Base-by-base conservation (phyloP, 2,888 invertebrate species). In the Drepanosiphum platanoidis region DNA sequence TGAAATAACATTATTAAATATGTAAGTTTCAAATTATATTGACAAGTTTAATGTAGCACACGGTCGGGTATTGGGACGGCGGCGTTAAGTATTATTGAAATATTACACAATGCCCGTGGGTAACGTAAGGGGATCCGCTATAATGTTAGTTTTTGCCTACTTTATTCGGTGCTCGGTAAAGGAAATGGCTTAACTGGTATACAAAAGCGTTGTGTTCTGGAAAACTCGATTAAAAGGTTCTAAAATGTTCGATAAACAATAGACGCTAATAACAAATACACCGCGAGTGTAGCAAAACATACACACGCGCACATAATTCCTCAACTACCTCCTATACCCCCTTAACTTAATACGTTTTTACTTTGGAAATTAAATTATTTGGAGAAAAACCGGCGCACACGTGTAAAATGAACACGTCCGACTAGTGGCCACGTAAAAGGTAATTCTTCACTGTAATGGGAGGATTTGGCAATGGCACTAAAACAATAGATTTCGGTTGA, bases 191-290 rank as follows among this genome's bases (percentile, higher is more conserved):
- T 68, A 34, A 7, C 34, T 3, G 3, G n/a, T n/a, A 34, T 18
- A 68, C 15, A 22, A 68, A 34, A 22, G 32, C 18, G 34, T 11
- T 7, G 34, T 68, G 18, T 68, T 22, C 22, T 7, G 39, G 9
- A 1, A 64, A 27, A 66, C 64, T 64, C 36, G 77, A 36, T 36
- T 52, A 42, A 22, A 46, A 64, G 39, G 15, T 22, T 39, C 27
- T 30, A 66, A 78, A 64, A 75, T 34, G 34, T 58, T 58, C 52
- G 32, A 52, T 52, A 75, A 52, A 75, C 52, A 22, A 32, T 46
- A 32, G 30, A 46, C 52, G 18, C 30, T 46, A 18, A 52, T 27
- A 58, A 58, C 58, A 58, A 75, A 77, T 61, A 58, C 15, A 77
- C 18, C 5, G 3, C 9, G 8, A 36, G 18, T 18, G 36, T n/a